Percentiles rank a stretch among this genome's conserved stretches.
These are phyloP conservation scores for Hyperopisus bebe DNA, from an alignment of 2,113 vertebrate species.

Conservation along the genomic window DNA sequence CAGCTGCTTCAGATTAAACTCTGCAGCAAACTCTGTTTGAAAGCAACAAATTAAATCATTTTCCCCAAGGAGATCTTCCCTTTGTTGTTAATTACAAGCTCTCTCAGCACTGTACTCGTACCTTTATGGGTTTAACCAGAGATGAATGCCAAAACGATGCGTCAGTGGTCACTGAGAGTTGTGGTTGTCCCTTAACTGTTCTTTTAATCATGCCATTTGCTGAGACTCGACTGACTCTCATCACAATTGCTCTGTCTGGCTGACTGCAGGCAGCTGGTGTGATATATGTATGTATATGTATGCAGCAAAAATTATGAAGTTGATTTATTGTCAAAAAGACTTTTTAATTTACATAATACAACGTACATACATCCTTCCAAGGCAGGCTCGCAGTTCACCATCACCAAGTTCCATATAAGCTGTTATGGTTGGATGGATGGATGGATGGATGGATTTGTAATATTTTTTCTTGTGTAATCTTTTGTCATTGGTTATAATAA, in stretches of 20 bases:
- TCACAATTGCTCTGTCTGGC: background rate
- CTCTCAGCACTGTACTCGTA: background rate
- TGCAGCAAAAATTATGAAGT: background rate
- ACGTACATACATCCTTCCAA: background rate
- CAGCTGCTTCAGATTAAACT: constrained; percentile 38
- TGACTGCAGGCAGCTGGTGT: background rate
- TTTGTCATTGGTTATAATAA: background rate
- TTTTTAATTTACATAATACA: background rate
- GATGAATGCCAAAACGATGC: constrained; percentile 16
- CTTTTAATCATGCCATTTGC: constrained; percentile 4
- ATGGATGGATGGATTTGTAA: background rate
- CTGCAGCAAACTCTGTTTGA: constrained; percentile 30
- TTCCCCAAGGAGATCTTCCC: constrained; percentile 17
- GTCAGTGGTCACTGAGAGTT: background rate
- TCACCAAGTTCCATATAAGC: background rate
- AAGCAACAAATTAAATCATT: constrained; percentile 30
- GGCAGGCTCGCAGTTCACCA: background rate
- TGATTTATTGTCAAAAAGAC: background rate
- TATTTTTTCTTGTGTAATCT: background rate
- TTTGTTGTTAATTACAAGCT: constrained; percentile 27
- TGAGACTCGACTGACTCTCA: background rate
- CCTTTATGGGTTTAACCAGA: constrained; percentile 5
- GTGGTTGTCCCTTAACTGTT: background rate
- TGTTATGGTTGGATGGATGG: background rate
- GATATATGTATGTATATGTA: background rate